Conservation (phyloP, 1,140 invertebrate species). For the Xylocopa sonorina region DNA sequence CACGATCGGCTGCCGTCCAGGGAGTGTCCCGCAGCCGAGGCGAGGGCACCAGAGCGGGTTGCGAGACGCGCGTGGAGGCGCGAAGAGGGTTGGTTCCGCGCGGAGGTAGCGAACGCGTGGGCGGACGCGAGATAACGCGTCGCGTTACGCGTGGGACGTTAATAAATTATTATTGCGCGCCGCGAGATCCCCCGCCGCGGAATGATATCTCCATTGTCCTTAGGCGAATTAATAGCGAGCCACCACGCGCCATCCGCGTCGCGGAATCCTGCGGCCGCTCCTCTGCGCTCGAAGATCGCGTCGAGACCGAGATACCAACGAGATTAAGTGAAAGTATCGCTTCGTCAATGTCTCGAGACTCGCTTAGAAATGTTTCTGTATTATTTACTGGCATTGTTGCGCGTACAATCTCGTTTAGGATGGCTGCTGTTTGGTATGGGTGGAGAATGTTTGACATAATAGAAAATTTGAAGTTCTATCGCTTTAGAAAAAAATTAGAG, state of each 20-base stretch:
- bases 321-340: background rate
- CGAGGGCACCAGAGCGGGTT: slow-evolving; percentile 30
- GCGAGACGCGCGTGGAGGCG: no score
- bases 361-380: no score
- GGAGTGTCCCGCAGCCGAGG: background rate
- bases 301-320: background rate
- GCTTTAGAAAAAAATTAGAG: no score
- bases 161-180: slow-evolving; percentile 77
- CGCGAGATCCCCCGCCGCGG: slow-evolving; percentile 61
- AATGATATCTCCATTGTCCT: slow-evolving; percentile 76
- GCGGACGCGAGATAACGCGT: slow-evolving; percentile 72
- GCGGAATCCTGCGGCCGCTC: slow-evolving; percentile 30
- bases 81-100: no score
- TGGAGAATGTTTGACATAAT: no score
- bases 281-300: no score
- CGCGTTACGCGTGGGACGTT: slow-evolving; percentile 75
- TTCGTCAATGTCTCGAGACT: no score
- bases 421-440: no score
- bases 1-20: slow-evolving; percentile 71
- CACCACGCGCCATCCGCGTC: slow-evolving; percentile 34
- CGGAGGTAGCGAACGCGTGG: slow-evolving; percentile 71
- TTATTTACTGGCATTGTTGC: no score
- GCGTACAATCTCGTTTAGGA: no score
- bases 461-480: no score
- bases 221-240: slow-evolving; percentile 71